Base-by-base conservation (phyloP, 1,140 invertebrate genomes). In the Propsilocerus akamusi region DNA sequence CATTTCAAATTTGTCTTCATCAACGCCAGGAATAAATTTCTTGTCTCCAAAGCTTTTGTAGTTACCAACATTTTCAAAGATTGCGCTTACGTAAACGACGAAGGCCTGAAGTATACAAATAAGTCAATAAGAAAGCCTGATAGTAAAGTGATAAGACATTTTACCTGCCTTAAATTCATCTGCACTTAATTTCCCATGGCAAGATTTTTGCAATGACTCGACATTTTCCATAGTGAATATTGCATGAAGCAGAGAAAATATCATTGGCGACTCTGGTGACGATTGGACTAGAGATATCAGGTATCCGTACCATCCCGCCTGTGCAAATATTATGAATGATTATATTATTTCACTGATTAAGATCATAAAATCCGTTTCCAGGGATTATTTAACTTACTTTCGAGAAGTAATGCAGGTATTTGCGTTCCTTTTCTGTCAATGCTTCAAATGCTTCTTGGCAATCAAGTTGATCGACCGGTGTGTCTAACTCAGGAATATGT, bases 1-100 rank as follows among this genome's bases (percentile, higher is more conserved):
- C 2, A 60, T 57, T 59, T 85, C 81, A 57, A 95, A 80, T 55
- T 83, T 79, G 0, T 80, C 73, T 59, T 75, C 69, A 2, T 78
- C 62, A n/a, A 96, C 62, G 60, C 85, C 83, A 11, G 93, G 93
- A 57, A 97, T 78, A 59, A 97, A 85, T 71, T 97, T 97, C 25
- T 79, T 83, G 65, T 96, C 91, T 7, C 92, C 92, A 74, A 94
- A 94, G 14, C 68, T 77, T 65, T 93, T 94, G 64, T 96, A 97
- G 67, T 97, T 97, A 23, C 92, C 93, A 60, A 80, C 72, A 66
- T 94, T 93, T 20, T 77, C 72, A 61, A 90, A 86, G 25, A 92
- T 61, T 2, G 82, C 86, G 60, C 78, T 79, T n/a, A 80, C 67
- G 67, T 94, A 96, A 4, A 91, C 80, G 20, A 91, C 62, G 53